These are phyloP conservation scores for Amblyornis subalaris DNA, from an alignment of 2,113 vertebrate genomes.

Conservation along the genomic window DNA sequence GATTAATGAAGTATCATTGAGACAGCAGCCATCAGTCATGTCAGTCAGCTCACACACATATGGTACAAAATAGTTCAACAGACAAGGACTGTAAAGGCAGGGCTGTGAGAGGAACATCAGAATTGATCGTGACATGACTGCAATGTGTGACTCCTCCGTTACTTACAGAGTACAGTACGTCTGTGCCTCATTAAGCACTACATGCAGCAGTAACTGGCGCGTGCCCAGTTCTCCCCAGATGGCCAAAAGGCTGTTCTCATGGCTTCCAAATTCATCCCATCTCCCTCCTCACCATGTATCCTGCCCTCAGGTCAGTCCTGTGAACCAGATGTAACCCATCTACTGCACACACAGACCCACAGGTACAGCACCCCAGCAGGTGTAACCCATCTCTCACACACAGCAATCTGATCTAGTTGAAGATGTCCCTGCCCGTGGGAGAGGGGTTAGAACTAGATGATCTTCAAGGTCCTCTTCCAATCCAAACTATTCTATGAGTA, in stretches of 20 bases:
- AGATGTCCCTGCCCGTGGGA: neutral
- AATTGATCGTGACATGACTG: neutral
- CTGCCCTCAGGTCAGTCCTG: neutral
- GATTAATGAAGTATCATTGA: neutral
- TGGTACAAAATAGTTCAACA: accelerated
- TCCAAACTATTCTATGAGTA: neutral
- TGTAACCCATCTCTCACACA: neutral
- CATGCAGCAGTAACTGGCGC: neutral
- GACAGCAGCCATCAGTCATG: neutral
- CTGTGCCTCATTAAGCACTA: neutral
- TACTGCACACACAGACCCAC: neutral
- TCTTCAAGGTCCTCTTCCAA: neutral
- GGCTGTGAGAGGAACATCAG: neutral
- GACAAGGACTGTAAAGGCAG: neutral
- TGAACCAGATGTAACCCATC: neutral
- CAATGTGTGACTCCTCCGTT: accelerated
- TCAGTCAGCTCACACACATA: neutral
- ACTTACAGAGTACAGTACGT: neutral
- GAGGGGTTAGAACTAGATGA: neutral
- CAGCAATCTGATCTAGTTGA: neutral
- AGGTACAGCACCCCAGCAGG: neutral
- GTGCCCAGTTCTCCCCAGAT: neutral
- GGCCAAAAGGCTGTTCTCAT: neutral
- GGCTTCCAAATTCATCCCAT: neutral
- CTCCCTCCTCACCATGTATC: neutral